Conservation (phyloP, 2,888 invertebrate species). For the Argyresthia goedartella region DNA sequence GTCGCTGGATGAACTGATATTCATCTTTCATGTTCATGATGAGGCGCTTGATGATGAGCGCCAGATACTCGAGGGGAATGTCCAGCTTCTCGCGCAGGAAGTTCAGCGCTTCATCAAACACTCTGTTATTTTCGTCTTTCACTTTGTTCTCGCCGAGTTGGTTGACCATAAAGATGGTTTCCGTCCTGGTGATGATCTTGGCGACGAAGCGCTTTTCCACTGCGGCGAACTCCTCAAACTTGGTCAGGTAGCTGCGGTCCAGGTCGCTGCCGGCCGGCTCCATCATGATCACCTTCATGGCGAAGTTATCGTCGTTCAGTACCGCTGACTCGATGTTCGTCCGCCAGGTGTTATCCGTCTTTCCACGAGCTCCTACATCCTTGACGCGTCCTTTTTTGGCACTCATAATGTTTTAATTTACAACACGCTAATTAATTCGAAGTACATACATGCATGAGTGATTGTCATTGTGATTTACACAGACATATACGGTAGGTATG, state of each 20-base stretch:
- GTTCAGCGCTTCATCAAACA: slow-evolving; percentile 54
- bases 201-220: slow-evolving; percentile 54
- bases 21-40: slow-evolving; percentile 59
- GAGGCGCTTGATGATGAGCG: slow-evolving; percentile 51
- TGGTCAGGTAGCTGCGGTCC: slow-evolving; percentile 48
- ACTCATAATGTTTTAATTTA: background rate
- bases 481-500: too few species aligned
- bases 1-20: slow-evolving; percentile 46
- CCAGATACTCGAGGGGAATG: slow-evolving; percentile 48
- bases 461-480: too few species aligned
- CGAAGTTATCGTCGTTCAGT: slow-evolving; percentile 44
- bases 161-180: slow-evolving; percentile 61
- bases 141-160: slow-evolving; percentile 57
- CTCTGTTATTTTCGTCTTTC: slow-evolving; percentile 44
- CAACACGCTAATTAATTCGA: too few species aligned
- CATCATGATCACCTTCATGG: slow-evolving; percentile 44
- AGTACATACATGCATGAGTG: too few species aligned
- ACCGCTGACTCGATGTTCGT: slow-evolving; percentile 34
- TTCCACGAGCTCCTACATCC: background rate
- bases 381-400: background rate
- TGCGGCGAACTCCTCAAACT: slow-evolving; percentile 47
- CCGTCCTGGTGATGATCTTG: slow-evolving; percentile 57
- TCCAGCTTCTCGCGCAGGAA: slow-evolving; percentile 49
- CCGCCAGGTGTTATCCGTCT: background rate
- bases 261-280: slow-evolving; percentile 56